Conservation (phyloP, 1,140 invertebrate genomes). For the Mactra quadrangularis region DNA sequence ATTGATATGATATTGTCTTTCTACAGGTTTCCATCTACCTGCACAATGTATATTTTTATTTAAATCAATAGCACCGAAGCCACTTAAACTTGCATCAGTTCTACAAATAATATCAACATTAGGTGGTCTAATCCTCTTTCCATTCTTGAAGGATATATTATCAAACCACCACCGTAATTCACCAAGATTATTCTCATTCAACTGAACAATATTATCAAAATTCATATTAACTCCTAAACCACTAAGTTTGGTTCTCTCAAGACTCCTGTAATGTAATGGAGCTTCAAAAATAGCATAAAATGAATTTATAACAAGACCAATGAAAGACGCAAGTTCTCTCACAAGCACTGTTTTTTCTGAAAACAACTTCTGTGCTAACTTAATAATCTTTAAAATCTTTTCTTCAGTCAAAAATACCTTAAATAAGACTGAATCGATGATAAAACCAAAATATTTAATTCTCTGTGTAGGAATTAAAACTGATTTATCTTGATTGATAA, state of each 20-base stretch:
- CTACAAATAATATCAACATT: background rate
- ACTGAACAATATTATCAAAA: constrained; percentile 43
- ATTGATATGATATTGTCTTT: constrained; percentile 9
- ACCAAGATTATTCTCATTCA: background rate
- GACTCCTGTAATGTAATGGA: background rate
- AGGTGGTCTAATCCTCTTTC: constrained; percentile 11
- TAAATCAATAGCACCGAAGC: background rate
- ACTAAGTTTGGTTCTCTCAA: constrained; percentile 12
- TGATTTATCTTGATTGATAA: constrained; percentile 3
- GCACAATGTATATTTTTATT: background rate
- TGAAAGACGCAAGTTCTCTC: constrained; percentile 40
- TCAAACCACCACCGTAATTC: constrained; percentile 56
- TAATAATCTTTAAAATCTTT: constrained; percentile 37
- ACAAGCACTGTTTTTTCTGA: background rate
- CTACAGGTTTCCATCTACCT: constrained; percentile 7
- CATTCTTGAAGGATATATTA: constrained; percentile 24
- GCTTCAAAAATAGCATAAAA: constrained; percentile 48
- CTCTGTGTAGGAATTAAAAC: background rate
- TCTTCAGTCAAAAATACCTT: constrained; percentile 33
- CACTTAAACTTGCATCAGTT: constrained; percentile 16
- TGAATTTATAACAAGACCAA: constrained; percentile 13
- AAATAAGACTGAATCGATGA: constrained; percentile 34
- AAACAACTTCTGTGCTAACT: background rate
- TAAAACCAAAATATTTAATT: constrained; percentile 32
- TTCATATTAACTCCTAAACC: constrained; percentile 13